These are phyloP conservation scores for Trachelus iudaicus DNA, from an alignment of 2,888 invertebrate species.

Conservation along the genomic window DNA sequence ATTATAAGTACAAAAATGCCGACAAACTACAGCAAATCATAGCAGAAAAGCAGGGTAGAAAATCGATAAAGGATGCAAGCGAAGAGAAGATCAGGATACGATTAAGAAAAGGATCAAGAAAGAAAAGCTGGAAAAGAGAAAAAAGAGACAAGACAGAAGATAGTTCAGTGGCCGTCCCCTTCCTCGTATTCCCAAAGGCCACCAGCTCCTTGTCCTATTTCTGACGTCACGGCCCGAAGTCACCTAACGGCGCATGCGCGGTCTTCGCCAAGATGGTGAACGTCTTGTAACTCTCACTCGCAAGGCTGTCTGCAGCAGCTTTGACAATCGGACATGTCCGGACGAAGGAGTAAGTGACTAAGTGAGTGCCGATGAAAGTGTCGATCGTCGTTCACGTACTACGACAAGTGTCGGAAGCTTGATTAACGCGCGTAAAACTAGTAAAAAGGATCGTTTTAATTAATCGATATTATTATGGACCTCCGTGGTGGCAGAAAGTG, in stretches of 20 bases:
- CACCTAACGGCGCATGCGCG: conserved; percentile 43
- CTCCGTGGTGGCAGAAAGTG: conserved; percentile 12
- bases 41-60: background rate
- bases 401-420: background rate
- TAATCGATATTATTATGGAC: conserved; percentile 8
- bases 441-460: background rate
- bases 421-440: background rate
- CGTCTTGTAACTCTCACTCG: conserved; percentile 58
- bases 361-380: conserved; percentile 20
- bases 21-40: too few species aligned
- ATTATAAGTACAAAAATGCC: background rate
- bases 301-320: conserved; percentile 36
- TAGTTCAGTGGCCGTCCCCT: conserved; percentile 56
- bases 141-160: conserved; percentile 25
- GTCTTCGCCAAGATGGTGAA: conserved; percentile 58
- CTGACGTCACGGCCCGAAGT: conserved; percentile 52
- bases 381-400: background rate
- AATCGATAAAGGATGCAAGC: background rate
- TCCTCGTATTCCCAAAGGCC: conserved; percentile 48
- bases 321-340: conserved; percentile 25
- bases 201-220: conserved; percentile 60
- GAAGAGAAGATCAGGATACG: background rate
- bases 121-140: background rate
- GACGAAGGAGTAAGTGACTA: background rate
- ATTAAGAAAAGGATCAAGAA: background rate